phyloP scores from a whole-genome alignment of 2,888 invertebrate genomes.

The Latrodectus hesperus region DNA sequence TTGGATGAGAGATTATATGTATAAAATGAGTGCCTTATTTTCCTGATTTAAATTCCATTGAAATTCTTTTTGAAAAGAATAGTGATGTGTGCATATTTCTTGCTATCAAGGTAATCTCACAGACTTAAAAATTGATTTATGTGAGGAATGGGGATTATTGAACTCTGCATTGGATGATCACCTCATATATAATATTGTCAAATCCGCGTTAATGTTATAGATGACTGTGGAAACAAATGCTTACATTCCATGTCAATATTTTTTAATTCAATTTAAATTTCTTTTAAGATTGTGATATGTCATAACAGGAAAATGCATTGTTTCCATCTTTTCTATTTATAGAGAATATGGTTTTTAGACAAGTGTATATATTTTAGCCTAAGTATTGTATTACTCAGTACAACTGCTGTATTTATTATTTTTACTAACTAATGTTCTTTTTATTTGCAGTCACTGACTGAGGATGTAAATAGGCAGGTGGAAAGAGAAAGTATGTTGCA shows the following conservation, averaged over 20 bases:
- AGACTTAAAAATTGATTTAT: too few relatives aligned
- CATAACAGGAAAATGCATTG: not conserved
- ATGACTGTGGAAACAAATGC: not conserved
- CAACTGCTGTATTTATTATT: not conserved
- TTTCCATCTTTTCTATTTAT: not conserved
- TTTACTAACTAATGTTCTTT: conserved; percentile 15
- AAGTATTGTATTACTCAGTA: not conserved
- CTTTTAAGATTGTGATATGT: not conserved
- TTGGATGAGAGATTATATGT: too few relatives aligned
- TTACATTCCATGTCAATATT: not conserved
- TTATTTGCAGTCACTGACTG: conserved; percentile 83
- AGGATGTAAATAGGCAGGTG: conserved; percentile 93
- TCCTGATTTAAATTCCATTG: too few relatives aligned
- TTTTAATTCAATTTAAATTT: not conserved
- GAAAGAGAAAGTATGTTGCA: conserved; percentile 93
- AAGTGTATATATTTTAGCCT: not conserved
- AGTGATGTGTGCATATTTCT: too few relatives aligned
- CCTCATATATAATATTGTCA: too few relatives aligned
- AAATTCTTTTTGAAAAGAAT: too few relatives aligned
- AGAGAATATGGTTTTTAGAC: not conserved
- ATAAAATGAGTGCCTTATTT: too few relatives aligned
- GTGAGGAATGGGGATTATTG: too few relatives aligned
- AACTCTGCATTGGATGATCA: too few relatives aligned
- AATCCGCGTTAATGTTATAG: too few relatives aligned
- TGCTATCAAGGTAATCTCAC: too few relatives aligned